These are phyloP conservation scores for Pipistrellus pygmaeus DNA, from an alignment of 2,797 vertebrate species.

Conservation along the genomic window DNA sequence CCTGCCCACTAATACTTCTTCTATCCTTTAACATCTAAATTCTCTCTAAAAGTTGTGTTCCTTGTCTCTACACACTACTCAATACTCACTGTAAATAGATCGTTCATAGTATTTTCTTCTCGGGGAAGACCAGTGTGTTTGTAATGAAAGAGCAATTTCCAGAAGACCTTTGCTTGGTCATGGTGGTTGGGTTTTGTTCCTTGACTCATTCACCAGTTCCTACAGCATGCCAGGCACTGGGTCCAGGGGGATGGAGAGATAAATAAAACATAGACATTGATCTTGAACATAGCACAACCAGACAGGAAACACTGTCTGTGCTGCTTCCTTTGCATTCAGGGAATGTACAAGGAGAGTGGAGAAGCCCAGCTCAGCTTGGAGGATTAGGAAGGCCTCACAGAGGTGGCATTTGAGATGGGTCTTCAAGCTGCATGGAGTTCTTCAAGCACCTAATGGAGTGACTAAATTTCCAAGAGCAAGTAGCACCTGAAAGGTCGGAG, in stretches of 20 bases:
- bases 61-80: not conserved
- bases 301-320: not conserved
- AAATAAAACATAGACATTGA: conserved; percentile 22
- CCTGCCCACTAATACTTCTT: not conserved
- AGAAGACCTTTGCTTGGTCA: not conserved
- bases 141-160: not conserved
- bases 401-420: not conserved
- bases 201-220: not conserved
- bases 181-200: not conserved
- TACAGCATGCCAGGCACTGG: not conserved
- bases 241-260: not conserved
- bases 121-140: not conserved
- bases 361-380: not conserved
- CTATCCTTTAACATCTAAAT: not conserved
- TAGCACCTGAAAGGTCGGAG: not conserved
- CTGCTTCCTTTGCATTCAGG: conserved; percentile 4
- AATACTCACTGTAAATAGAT: not conserved
- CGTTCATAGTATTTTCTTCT: not conserved
- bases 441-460: not conserved
- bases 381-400: not conserved
- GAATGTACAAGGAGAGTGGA: not conserved
- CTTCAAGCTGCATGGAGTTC: not conserved
- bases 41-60: not conserved
- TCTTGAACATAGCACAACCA: not conserved
- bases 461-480: not conserved